These are phyloP conservation scores for Ennomos erosarius DNA, from an alignment of 2,888 invertebrate genomes.

Conservation along the genomic window DNA sequence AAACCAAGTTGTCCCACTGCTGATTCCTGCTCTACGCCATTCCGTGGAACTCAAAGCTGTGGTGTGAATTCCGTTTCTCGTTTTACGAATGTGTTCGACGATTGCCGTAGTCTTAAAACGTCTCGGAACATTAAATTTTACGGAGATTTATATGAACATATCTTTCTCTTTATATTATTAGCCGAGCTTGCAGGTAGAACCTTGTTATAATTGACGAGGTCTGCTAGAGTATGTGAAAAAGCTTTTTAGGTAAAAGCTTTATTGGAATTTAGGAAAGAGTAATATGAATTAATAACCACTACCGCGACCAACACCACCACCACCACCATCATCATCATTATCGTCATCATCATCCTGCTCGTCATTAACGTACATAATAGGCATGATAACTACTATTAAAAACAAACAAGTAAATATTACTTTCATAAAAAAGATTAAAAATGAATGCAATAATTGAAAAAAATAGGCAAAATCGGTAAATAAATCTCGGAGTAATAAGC, in stretches of 20 bases:
- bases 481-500: too few relatives aligned
- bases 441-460: too few relatives aligned
- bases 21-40: slow-evolving; percentile 17
- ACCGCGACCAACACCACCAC: too few relatives aligned
- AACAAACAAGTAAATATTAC: too few relatives aligned
- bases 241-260: not conserved
- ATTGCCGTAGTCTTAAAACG: slow-evolving; percentile 50
- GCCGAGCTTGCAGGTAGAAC: slow-evolving; percentile 12
- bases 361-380: too few relatives aligned
- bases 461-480: too few relatives aligned
- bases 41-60: slow-evolving; percentile 33
- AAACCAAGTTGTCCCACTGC: slow-evolving; percentile 11
- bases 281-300: too few relatives aligned
- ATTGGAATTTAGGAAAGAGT: too few relatives aligned
- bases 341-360: too few relatives aligned
- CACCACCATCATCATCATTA: too few relatives aligned
- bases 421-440: too few relatives aligned
- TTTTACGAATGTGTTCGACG: slow-evolving; percentile 48
- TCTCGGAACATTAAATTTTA: slow-evolving; percentile 51
- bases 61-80: slow-evolving; percentile 45
- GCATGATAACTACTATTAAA: too few relatives aligned
- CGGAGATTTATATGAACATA: slow-evolving; percentile 49
- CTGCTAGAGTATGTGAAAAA: slow-evolving; percentile 9
- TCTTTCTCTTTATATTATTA: slow-evolving; percentile 29
- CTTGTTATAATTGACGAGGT: slow-evolving; percentile 4